Evolutionary conservation across 64 coral and sea anemone genomes (phyloP).

Genomic region (Catalaphyllia jardinei): DNA sequence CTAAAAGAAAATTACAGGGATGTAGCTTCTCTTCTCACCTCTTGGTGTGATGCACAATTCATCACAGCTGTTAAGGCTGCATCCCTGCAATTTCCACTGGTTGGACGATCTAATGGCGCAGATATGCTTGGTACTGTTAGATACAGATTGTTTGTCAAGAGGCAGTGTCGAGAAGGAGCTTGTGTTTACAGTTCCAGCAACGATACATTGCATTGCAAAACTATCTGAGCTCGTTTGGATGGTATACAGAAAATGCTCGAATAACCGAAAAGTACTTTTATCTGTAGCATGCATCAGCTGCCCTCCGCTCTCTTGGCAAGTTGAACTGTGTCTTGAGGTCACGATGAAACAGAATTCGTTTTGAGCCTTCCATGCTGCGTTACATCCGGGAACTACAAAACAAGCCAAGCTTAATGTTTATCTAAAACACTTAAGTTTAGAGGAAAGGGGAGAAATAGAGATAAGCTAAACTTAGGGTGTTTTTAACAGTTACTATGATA

Average conservation of each 20-base stretch:
- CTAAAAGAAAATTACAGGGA: too few species aligned
- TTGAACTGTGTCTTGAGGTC: background rate
- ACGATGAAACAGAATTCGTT: constrained; percentile 5
- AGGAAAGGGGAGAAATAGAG: too few species aligned
- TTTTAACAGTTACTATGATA: too few species aligned
- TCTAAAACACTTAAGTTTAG: too few species aligned
- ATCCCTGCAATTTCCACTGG: constrained; percentile 25
- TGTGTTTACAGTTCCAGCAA: background rate
- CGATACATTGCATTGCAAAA: background rate
- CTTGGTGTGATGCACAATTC: constrained; percentile 29
- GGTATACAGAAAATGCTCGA: constrained; percentile 10
- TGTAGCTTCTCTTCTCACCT: background rate
- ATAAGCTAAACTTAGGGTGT: too few species aligned
- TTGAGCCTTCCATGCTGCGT: constrained; percentile 13
- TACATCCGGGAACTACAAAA: constrained; percentile 25
- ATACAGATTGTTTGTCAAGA: background rate
- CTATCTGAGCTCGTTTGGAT: background rate
- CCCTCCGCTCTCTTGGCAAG: background rate
- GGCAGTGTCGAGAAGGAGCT: constrained; percentile 14
- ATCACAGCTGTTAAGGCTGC: constrained; percentile 19
- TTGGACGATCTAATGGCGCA: constrained; percentile 33
- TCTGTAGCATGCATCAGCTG: background rate
- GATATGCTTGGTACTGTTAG: background rate
- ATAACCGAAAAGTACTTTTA: background rate
- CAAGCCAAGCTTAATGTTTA: background rate